Conservation (phyloP, 2,888 invertebrate genomes). For the Brachycybe producta region DNA sequence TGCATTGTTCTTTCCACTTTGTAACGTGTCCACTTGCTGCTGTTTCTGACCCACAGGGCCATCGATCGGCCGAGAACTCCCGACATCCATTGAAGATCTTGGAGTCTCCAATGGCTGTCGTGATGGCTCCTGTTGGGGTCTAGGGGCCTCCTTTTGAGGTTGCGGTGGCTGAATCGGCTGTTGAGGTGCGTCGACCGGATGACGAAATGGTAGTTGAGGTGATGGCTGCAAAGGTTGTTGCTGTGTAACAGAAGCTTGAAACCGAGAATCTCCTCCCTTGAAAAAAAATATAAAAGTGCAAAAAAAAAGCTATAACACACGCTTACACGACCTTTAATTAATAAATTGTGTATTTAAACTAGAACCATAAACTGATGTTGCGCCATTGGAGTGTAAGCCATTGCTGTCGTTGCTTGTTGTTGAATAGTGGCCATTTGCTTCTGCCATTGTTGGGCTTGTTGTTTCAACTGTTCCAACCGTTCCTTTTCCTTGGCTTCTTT, state of each 20-base stretch:
- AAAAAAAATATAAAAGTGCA: background rate
- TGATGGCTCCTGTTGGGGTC: background rate
- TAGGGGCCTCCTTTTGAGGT: background rate
- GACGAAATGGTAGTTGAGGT: too few relatives aligned
- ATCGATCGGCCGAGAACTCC: background rate
- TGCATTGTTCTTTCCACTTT: too few relatives aligned
- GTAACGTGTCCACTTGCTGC: too few relatives aligned
- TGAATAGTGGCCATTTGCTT: too few relatives aligned
- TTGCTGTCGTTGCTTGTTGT: constrained; percentile 20
- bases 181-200: background rate
- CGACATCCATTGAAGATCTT: background rate
- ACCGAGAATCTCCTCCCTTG: background rate
- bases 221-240: background rate
- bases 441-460: constrained; percentile 19
- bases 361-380: background rate
- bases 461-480: constrained; percentile 15
- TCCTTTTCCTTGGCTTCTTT: constrained; percentile 15
- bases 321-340: background rate
- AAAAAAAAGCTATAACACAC: background rate
- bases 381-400: constrained; percentile 1
- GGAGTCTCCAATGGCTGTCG: background rate
- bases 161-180: background rate
- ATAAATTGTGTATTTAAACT: background rate
- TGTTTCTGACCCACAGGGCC: too few relatives aligned
- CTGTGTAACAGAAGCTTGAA: too few relatives aligned